Evolutionary conservation across 2,113 vertebrate species (phyloP).

Genomic region (Neodon shergylaensis): DNA sequence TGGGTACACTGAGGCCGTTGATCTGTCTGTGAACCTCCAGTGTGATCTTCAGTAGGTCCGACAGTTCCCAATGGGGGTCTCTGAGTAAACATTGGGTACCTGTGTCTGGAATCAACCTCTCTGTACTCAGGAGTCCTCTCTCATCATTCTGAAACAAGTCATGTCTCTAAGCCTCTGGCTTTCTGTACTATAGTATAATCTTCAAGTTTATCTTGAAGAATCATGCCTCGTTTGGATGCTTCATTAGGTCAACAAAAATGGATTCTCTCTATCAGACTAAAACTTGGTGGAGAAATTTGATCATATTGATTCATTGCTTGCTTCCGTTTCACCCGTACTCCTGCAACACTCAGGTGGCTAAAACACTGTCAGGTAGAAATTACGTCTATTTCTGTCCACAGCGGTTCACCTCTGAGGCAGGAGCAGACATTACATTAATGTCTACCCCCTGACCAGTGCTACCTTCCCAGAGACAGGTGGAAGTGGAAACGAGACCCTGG

Average conservation of each 20-base stretch:
- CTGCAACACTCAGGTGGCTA: conserved; percentile 85
- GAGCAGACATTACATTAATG: not conserved
- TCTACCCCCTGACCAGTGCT: not conserved
- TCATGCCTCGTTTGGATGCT: conserved; percentile 80
- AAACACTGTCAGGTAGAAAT: conserved; percentile 87
- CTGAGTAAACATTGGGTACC: conserved; percentile 45
- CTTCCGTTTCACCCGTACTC: conserved; percentile 85
- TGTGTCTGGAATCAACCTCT: conserved; percentile 36
- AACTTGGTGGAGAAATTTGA: conserved; percentile 49
- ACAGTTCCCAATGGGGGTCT: conserved; percentile 42
- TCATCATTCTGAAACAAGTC: conserved; percentile 78
- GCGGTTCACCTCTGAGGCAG: conserved; percentile 75
- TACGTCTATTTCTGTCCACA: conserved; percentile 84
- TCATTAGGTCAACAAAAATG: conserved; percentile 79
- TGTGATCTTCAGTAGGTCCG: conserved; percentile 50
- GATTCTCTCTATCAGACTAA: conserved; percentile 81
- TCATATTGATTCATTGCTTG: conserved; percentile 68
- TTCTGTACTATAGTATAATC: conserved; percentile 73
- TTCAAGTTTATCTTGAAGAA: conserved; percentile 78
- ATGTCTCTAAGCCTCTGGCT: conserved; percentile 85
- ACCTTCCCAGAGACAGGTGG: not conserved
- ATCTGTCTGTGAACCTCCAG: conserved; percentile 45
- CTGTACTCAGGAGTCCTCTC: conserved; percentile 64
- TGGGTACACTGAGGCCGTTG: conserved; percentile 10
- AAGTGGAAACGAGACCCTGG: not conserved